Base-by-base conservation (phyloP, 92 coral and sea anemone species). In the Meandrina meandrites region DNA sequence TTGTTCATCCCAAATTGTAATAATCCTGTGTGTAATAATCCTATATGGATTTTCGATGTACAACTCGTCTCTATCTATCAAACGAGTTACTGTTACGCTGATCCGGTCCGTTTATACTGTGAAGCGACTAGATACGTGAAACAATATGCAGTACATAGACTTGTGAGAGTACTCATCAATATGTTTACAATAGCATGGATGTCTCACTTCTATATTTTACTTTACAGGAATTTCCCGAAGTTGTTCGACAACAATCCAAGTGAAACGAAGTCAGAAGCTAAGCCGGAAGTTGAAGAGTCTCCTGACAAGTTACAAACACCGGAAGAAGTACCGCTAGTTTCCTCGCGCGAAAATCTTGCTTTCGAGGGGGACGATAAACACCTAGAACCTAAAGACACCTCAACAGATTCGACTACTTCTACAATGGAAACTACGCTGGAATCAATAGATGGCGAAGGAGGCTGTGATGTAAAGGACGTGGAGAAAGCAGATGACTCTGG, bases 261-360 rank as follows among this genome's bases (percentile, higher is more conserved):
- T 47, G 88, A 86, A 54, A 81, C 78, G 31, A 89, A 88, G 37
- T 36, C 92, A 17, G 93, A 87, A 30, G 76, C 70, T 19, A 73
- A 82, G 35, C 19, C 82, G 19, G 78, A 58, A 11, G 79, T 64
- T 22, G 84, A 76, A 42, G 56, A 10, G 45, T 19, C 30, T 31
- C n/a, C 35, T n/a, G 71, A 62, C 5, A 24, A 76, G 4, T 9
- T 75, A 19, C 62, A 30, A 58, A 71, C 16, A 18, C 62, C 54
- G 50, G 88, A 76, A 85, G 28, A 30, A 12, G 56, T 13, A 19
- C 76, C 75, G n/a, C 75, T 74, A 24, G 73, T 22, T 62, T 27
- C 34, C 21, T 85, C 88, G 22, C 88, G 62, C 76, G 88, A 85
- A 47, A 85, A 85, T 85, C 83, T 85, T 16, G 88, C 88, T 19